phyloP scores from a whole-genome alignment of 2,888 invertebrate species.

The Oscheius sp. region DNA sequence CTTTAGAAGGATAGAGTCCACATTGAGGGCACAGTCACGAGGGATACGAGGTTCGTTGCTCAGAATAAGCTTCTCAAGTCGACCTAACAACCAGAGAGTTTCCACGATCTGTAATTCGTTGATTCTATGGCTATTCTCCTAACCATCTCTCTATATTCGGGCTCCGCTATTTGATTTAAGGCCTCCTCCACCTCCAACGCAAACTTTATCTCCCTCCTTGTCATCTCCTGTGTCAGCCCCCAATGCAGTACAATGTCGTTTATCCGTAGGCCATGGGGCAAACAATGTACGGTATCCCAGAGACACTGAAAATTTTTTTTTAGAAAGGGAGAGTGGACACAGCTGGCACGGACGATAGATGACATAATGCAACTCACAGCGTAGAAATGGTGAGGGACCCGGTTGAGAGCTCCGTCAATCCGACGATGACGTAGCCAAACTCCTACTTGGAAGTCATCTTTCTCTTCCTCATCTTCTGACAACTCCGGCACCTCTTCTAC shows the following conservation, averaged over 20 bases:
- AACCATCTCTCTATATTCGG: slow-evolving; percentile 82
- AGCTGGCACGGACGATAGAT: slow-evolving; percentile 11
- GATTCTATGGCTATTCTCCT: not conserved
- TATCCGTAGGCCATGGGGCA: slow-evolving; percentile 86
- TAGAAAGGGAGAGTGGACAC: not conserved
- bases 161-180: slow-evolving; percentile 93
- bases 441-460: slow-evolving; percentile 75
- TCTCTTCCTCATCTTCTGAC: slow-evolving; percentile 48
- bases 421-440: slow-evolving; percentile 94
- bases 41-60: slow-evolving; percentile 53
- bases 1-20: slow-evolving; percentile 89
- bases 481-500: slow-evolving; percentile 26
- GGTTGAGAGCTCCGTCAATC: slow-evolving; percentile 93
- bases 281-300: slow-evolving; percentile 75
- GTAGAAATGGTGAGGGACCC: slow-evolving; percentile 96
- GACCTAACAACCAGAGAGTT: slow-evolving; percentile 91
- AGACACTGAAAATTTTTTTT: slow-evolving; percentile 53
- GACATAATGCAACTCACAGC: slow-evolving; percentile 75
- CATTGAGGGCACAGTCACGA: slow-evolving; percentile 72
- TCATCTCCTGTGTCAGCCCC: slow-evolving; percentile 84
- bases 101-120: slow-evolving; percentile 78
- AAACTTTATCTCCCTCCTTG: slow-evolving; percentile 95
- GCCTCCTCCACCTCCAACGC: slow-evolving; percentile 96
- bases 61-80: slow-evolving; percentile 76
- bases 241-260: slow-evolving; percentile 89